Conservation (phyloP, 2,888 invertebrate genomes). For the Drosophila colorata region DNA sequence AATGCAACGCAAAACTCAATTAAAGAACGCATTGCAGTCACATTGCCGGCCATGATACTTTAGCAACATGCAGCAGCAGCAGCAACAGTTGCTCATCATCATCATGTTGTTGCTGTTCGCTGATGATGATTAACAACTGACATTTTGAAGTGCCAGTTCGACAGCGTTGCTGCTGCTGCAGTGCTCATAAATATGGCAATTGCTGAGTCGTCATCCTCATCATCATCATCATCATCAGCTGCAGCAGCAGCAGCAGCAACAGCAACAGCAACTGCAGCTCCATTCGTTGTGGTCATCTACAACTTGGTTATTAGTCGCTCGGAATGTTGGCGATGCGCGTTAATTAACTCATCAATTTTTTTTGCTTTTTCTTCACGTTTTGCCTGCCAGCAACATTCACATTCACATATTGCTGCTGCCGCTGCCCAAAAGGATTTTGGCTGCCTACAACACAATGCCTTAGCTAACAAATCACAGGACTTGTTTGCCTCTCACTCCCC, state of each 20-base stretch:
- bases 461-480: constrained; percentile 26
- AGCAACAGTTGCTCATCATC: constrained; percentile 49
- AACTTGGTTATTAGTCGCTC: constrained; percentile 79
- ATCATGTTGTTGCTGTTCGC: constrained; percentile 30
- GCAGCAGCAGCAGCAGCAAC: too few relatives aligned
- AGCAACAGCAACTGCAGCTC: background rate
- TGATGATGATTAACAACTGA: constrained; percentile 75
- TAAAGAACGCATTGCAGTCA: constrained; percentile 78
- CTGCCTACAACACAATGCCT: constrained; percentile 34
- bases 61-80: constrained; percentile 14
- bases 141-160: constrained; percentile 78
- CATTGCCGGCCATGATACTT: constrained; percentile 70
- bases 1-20: constrained; percentile 78
- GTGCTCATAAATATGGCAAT: constrained; percentile 59
- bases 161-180: constrained; percentile 55
- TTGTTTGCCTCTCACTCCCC: too few relatives aligned
- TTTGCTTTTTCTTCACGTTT: constrained; percentile 16
- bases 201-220: constrained; percentile 33
- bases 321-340: constrained; percentile 80
- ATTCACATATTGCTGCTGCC: constrained; percentile 12
- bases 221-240: constrained; percentile 12
- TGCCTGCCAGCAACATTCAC: constrained; percentile 15
- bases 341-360: constrained; percentile 81
- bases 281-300: constrained; percentile 67
- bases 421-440: constrained; percentile 42